A percentile compares a stretch with the other conserved stretches of the same genome.
Conservation (phyloP, 2,888 invertebrate species). For the Cosmia pyralina region DNA sequence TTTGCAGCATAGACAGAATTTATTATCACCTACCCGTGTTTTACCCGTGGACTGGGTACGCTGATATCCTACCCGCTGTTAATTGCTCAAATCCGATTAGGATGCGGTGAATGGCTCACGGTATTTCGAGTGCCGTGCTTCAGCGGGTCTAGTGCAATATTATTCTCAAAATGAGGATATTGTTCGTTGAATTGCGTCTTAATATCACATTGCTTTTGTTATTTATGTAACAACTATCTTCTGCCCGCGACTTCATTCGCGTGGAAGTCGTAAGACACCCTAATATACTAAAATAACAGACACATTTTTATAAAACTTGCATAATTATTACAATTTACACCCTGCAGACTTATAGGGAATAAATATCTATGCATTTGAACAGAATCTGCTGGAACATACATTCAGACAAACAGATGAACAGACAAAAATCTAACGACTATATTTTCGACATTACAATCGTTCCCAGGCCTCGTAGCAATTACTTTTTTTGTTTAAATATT, state of each 20-base stretch:
- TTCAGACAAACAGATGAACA: neutral
- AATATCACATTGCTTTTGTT: neutral
- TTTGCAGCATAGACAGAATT: conserved; percentile 61
- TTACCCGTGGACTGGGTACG: conserved; percentile 12
- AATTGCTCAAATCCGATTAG: conserved; percentile 64
- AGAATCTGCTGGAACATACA: neutral
- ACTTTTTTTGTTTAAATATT: neutral
- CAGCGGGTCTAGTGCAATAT: conserved; percentile 8
- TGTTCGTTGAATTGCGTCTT: neutral
- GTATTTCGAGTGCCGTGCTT: conserved; percentile 33
- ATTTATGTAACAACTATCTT: neutral
- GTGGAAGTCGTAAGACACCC: neutral
- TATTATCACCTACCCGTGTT: conserved; percentile 44
- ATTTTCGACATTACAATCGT: neutral
- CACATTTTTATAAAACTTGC: neutral
- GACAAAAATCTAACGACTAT: neutral
- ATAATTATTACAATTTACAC: neutral
- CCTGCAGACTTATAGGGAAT: neutral
- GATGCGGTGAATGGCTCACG: conserved; percentile 36
- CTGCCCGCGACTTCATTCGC: neutral
- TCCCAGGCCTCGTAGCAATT: neutral
- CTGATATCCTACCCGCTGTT: conserved; percentile 49
- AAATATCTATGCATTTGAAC: neutral
- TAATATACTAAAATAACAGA: neutral
- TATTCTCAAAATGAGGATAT: conserved; percentile 15